Percentiles rank a stretch among this genome's conserved stretches.
Evolutionary conservation across 2,113 vertebrate species (phyloP).

Genomic region (Mungos mungo): DNA sequence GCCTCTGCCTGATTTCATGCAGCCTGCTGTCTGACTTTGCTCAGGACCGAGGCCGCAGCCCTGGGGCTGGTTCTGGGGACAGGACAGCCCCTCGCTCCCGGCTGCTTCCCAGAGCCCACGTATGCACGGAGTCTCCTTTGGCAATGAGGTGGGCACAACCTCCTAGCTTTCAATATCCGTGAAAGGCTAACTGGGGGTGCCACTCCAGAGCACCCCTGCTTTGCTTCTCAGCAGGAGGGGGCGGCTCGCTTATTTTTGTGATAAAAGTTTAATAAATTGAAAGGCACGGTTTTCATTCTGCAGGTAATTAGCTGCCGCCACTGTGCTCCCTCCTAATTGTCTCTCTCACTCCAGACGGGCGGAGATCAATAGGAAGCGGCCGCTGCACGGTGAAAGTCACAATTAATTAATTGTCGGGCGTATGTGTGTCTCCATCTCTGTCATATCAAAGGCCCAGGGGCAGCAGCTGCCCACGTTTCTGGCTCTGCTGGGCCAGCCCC

Average conservation of each 20-base stretch:
- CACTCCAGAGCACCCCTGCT: not conserved
- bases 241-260: conserved; percentile 58
- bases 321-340: conserved; percentile 83
- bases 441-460: conserved; percentile 66
- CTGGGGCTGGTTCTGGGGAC: not conserved
- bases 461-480: conserved; percentile 53
- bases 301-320: conserved; percentile 82
- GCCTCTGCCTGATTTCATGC: not conserved
- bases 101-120: not conserved
- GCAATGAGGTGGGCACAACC: accelerated
- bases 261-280: conserved; percentile 83
- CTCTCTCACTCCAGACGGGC: conserved; percentile 83
- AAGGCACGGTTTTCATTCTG: conserved; percentile 79
- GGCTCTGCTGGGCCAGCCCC: not conserved
- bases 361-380: conserved; percentile 84
- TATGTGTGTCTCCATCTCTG: conserved; percentile 79
- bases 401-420: conserved; percentile 84
- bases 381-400: conserved; percentile 80
- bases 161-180: not conserved
- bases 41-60: not conserved
- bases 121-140: not conserved
- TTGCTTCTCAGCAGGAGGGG: conserved; percentile 57
- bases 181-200: not conserved
- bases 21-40: not conserved
- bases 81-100: accelerated